Conservation (phyloP, 2,797 vertebrate species). For the Columba guinea region DNA sequence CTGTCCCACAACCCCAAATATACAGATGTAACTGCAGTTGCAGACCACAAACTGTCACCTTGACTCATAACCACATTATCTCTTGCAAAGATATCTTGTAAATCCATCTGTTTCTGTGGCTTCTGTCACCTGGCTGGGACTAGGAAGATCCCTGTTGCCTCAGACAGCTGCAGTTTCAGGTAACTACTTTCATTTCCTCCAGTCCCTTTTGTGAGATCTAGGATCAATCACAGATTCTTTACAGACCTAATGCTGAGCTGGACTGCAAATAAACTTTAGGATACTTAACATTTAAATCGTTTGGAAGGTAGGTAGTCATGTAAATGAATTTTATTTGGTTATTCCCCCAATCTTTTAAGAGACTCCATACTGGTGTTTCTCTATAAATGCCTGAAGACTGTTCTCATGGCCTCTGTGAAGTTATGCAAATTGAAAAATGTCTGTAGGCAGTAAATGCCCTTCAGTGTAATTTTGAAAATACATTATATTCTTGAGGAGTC, state of each 20-base stretch:
- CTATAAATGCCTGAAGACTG: neutral
- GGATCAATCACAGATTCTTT: neutral
- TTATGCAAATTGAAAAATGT: neutral
- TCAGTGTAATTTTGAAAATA: neutral
- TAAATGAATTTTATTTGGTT: neutral
- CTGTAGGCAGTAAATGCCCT: neutral
- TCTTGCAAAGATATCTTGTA: neutral
- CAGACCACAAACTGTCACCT: neutral
- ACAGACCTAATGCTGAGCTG: neutral
- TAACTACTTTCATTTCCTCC: neutral
- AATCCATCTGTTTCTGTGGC: neutral
- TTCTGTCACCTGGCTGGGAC: neutral
- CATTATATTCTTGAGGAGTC: neutral
- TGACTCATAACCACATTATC: neutral
- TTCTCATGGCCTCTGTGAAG: neutral
- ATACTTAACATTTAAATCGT: neutral
- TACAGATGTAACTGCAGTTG: neutral
- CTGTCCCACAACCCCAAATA: neutral
- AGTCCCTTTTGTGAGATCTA: neutral
- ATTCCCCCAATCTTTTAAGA: neutral
- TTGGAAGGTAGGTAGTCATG: neutral
- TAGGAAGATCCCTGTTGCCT: neutral
- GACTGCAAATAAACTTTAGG: neutral
- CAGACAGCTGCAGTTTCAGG: neutral
- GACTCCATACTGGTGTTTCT: neutral